Base-by-base conservation (phyloP, 2,888 invertebrate genomes). In the Polydrusus cervinus region DNA sequence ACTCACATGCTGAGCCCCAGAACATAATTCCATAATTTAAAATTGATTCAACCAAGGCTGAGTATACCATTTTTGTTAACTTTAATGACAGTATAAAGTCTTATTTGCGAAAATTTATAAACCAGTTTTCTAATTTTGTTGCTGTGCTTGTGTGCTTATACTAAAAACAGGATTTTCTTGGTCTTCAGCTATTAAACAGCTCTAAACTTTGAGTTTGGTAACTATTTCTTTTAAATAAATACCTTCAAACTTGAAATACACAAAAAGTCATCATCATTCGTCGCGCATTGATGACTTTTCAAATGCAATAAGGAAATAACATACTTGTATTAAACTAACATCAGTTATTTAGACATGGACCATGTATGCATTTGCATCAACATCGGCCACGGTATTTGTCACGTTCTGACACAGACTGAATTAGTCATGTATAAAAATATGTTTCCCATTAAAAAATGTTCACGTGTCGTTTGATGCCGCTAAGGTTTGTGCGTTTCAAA, bases 361-460 rank as follows among this genome's bases (percentile, higher is more conserved):
- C 34, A 7, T 6, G 34, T 8, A 34, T 34, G 34, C 1, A 38
- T 38, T 38, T 60, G 38, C 38, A 60, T 38, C 38, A 11, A 18
- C 38, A 47, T 16, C 2, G 38, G 38, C 16, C 38, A 30, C 38
- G 11, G n/a, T 60, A 34, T 40, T 30, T 60, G 57, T 38, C 57
- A 60, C 57, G 57, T 60, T 60, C 40, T 38, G 11, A 18, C 7
- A 14, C 57, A 38, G 34, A 14, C 34, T 14, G 57, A 34, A 57
- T 38, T 38, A 38, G 38, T 60, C 38, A 60, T 34, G 16, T 60
- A 16, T 57, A 18, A 38, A 38, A 60, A 11, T 34, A 55, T 55
- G 38, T 60, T 60, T 60, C 57, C 8, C 11, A 34, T 38, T 16
- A 60, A 60, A n/a, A n/a, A n/a, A 34, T 60, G 18, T 60, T 60